Base-by-base conservation (phyloP, 2,797 vertebrate species). In the Lacerta agilis region DNA sequence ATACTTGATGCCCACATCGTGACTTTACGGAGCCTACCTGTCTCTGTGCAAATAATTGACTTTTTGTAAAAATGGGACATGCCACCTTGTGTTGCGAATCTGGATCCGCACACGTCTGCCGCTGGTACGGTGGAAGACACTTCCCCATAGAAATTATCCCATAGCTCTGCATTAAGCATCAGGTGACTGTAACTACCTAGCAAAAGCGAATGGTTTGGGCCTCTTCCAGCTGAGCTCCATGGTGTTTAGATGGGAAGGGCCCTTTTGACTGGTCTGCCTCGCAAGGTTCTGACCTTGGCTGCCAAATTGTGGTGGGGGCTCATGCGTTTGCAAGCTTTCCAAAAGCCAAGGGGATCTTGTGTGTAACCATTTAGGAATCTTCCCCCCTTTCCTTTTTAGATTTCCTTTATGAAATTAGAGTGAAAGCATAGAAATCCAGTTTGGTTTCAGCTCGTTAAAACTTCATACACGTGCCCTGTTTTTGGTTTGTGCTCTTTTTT, bases 391-490 rank as follows among this genome's bases (percentile, higher is more conserved):
- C 38, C 45, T 33, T 81, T 77, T 94, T 95, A 92, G 91, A 92
- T 92, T 92, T 93, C 90, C 80, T 80, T 66, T 85, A 36, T 91
- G 87, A 86, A 91, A 88, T 64, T 73, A 36, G 7, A 84, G 82
- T 7, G 43, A 88, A 73, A 69, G 85, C 79, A 38, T 72, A 67
- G 55, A 92, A 93, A 88, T 71, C 88, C 18, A 75, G 66, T 90
- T 86, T 64, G 90, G 75, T 91, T 43, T 79, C 87, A 58, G 20
- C 94, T 87, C 92, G 94, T 78, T 89, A 87, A 93, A 94, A 91
- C 94, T 2, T 69, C 66, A 69, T 66, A 94, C 94, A 94, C 90
- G 95, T 96, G 96, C 95, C 95, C 94, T 97, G 94, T 92, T 89
- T 95, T 94, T 90, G 20, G 15, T 72, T 75, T 23, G 1, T 58